Percentiles rank a stretch among this genome's conserved stretches.
phyloP scores from a whole-genome alignment of 2,888 invertebrate species.

The Ormyrus labotus region DNA sequence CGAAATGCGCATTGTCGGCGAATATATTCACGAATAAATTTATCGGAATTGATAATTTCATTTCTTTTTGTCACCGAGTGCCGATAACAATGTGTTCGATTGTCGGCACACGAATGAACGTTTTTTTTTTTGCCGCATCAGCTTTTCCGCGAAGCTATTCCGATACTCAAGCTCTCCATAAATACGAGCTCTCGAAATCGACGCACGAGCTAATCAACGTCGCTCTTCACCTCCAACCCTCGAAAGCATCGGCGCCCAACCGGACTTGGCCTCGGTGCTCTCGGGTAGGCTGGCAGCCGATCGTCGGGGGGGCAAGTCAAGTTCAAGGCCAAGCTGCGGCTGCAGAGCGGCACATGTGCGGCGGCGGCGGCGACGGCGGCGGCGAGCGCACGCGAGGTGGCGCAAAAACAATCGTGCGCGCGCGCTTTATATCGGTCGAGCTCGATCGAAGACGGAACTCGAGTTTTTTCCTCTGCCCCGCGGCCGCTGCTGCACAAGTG shows the following conservation, averaged over 20 bases:
- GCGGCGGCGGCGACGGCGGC: too few relatives aligned
- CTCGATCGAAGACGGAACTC: constrained; percentile 63
- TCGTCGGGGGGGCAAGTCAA: too few relatives aligned
- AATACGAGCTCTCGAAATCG: not conserved
- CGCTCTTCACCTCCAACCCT: not conserved
- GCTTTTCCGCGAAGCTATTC: not conserved
- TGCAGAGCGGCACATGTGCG: too few relatives aligned
- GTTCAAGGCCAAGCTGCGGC: constrained; percentile 35
- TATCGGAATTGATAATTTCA: too few relatives aligned
- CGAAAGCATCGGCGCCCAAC: constrained; percentile 14
- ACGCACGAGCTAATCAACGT: not conserved
- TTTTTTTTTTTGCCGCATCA: too few relatives aligned
- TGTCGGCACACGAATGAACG: too few relatives aligned
- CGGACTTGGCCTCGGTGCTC: constrained; percentile 27
- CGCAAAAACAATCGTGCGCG: constrained; percentile 48
- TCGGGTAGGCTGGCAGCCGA: not conserved
- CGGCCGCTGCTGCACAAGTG: constrained; percentile 36
- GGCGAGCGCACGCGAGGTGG: constrained; percentile 21
- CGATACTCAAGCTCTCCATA: not conserved
- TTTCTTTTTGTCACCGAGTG: too few relatives aligned
- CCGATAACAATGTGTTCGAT: too few relatives aligned
- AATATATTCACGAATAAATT: too few relatives aligned
- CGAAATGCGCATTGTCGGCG: too few relatives aligned
- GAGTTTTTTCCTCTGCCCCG: constrained; percentile 4
- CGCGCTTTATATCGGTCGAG: constrained; percentile 54